Evolutionary conservation across 2,797 vertebrate genomes (phyloP).

Genomic region (Tragopan temminckii): DNA sequence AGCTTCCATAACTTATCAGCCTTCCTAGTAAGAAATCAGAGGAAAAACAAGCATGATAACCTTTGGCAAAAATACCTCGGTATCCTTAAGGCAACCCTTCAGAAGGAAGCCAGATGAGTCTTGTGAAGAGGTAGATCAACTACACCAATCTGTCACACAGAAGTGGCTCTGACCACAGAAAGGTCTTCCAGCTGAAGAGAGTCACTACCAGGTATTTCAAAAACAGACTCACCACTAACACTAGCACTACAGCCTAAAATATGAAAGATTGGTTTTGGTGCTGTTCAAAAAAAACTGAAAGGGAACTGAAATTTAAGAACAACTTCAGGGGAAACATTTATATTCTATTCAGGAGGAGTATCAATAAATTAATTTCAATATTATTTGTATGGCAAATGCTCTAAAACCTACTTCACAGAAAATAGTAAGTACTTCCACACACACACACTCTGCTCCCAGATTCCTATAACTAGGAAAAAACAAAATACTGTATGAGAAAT

Average conservation of each 20-base stretch:
- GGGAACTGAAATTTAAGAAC: background rate
- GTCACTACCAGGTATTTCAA: background rate
- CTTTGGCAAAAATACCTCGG: background rate
- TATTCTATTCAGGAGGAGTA: background rate
- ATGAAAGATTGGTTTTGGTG: background rate
- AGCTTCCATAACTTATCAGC: background rate
- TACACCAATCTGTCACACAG: background rate
- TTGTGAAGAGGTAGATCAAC: background rate
- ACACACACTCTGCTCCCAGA: background rate
- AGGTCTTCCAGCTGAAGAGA: background rate
- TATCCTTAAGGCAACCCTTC: background rate
- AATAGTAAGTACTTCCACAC: background rate
- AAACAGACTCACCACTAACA: background rate
- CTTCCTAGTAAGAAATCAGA: background rate
- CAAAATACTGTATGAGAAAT: fast-evolving
- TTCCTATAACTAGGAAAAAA: background rate
- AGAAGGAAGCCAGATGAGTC: background rate
- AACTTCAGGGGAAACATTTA: background rate
- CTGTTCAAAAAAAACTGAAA: background rate
- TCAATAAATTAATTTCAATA: background rate
- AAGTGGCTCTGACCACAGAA: background rate
- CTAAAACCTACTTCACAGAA: background rate
- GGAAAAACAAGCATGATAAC: background rate
- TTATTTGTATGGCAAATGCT: background rate
- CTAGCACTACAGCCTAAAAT: background rate